phyloP scores from a whole-genome alignment of 1,140 invertebrate species.

The Melitaea cinxia region DNA sequence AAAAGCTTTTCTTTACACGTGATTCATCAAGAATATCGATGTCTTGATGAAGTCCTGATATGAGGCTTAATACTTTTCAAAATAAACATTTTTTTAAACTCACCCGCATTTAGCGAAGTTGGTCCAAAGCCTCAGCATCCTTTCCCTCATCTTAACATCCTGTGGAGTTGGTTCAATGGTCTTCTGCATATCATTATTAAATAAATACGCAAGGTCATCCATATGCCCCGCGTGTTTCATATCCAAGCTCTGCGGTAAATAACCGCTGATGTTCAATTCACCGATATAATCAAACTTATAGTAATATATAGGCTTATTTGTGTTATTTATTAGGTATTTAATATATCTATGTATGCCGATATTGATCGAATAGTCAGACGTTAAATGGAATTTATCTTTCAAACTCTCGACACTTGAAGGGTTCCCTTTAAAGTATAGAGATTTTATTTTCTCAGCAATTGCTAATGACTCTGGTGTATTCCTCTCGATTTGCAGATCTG shows the following conservation, averaged over 20 bases:
- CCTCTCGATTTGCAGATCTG: constrained; percentile 56
- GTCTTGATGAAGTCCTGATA: too few species aligned
- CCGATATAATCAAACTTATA: constrained; percentile 78
- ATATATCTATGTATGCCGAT: constrained; percentile 63
- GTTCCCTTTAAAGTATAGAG: constrained; percentile 64
- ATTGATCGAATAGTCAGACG: constrained; percentile 65
- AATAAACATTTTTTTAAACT: too few species aligned
- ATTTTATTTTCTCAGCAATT: constrained; percentile 61
- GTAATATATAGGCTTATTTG: constrained; percentile 72
- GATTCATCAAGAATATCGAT: too few species aligned
- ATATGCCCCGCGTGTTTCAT: constrained; percentile 58
- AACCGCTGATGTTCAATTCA: constrained; percentile 61
- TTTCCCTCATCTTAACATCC: constrained; percentile 63
- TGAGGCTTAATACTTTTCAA: too few species aligned
- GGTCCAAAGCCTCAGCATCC: constrained; percentile 79
- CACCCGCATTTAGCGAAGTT: constrained; percentile 82
- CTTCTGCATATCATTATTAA: constrained; percentile 56
- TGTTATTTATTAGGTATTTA: constrained; percentile 56
- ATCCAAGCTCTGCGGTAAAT: constrained; percentile 39
- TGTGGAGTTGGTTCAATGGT: constrained; percentile 51
- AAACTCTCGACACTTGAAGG: constrained; percentile 47
- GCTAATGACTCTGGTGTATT: constrained; percentile 57
- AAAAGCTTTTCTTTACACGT: too few species aligned
- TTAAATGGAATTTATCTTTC: constrained; percentile 57
- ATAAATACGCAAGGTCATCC: constrained; percentile 78